Conservation (phyloP, 2,113 vertebrate species). For the Meleagris gallopavo region DNA sequence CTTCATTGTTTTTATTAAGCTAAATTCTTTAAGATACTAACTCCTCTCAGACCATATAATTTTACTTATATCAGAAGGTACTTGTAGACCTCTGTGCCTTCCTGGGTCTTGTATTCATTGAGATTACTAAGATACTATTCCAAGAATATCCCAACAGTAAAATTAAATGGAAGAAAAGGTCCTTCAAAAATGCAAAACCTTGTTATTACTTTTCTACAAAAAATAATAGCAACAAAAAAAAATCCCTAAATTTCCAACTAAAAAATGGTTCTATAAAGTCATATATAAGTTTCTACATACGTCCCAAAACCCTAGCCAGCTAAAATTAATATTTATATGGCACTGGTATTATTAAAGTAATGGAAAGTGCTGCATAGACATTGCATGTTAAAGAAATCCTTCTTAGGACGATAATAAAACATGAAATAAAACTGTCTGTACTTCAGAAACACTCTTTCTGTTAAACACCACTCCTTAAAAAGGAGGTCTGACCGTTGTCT, state of each 20-base stretch:
- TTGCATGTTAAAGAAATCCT: constrained; percentile 29
- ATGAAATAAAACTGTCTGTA: constrained; percentile 50
- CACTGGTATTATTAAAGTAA: constrained; percentile 12
- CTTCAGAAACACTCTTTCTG: not conserved
- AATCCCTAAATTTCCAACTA: not conserved
- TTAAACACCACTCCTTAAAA: not conserved
- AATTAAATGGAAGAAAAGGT: not conserved
- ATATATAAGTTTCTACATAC: not conserved
- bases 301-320: not conserved
- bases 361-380: constrained; percentile 1
- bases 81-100: not conserved
- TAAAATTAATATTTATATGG: not conserved
- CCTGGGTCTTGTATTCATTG: constrained; percentile 1
- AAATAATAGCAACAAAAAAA: not conserved
- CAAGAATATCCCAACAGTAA: not conserved
- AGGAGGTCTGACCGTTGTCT: not conserved
- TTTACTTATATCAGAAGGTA: not conserved
- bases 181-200: not conserved
- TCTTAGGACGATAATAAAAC: constrained; percentile 43
- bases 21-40: not conserved
- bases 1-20: not conserved
- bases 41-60: not conserved
- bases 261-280: not conserved
- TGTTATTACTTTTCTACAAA: not conserved
- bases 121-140: not conserved